These are phyloP conservation scores for Sinocyclocheilus anshuiensis DNA, from an alignment of 2,113 vertebrate species.

Conservation along the genomic window DNA sequence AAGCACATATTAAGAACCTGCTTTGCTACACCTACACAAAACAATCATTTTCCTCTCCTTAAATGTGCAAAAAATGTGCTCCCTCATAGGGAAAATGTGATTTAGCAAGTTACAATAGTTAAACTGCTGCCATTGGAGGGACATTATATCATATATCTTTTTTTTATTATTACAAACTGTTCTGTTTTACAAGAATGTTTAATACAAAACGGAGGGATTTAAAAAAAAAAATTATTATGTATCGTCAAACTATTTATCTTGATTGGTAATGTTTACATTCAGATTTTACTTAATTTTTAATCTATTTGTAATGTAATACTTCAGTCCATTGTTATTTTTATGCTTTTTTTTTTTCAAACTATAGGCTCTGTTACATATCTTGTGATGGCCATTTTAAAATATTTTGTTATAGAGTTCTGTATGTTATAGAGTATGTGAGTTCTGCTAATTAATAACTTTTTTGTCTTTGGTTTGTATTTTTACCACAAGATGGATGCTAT, in stretches of 20 bases:
- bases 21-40: slow-evolving; percentile 14
- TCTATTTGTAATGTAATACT: slow-evolving; percentile 38
- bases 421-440: slow-evolving; percentile 5
- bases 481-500: slow-evolving; percentile 44
- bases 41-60: not conserved
- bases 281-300: slow-evolving; percentile 39
- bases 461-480: slow-evolving; percentile 38
- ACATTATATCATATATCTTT: slow-evolving; percentile 23
- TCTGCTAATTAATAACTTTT: slow-evolving; percentile 38
- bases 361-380: slow-evolving; percentile 4
- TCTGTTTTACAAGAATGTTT: slow-evolving; percentile 1
- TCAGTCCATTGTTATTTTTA: not conserved
- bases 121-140: slow-evolving; percentile 38
- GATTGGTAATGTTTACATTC: slow-evolving; percentile 67
- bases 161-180: slow-evolving; percentile 3
- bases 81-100: slow-evolving; percentile 11
- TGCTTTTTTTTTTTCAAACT: slow-evolving; percentile 42
- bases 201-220: slow-evolving; percentile 10
- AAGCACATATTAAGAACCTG: slow-evolving; percentile 24
- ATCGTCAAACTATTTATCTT: slow-evolving; percentile 32
- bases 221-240: slow-evolving; percentile 29
- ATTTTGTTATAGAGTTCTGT: not conserved
- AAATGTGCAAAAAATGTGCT: not conserved
- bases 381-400: slow-evolving; percentile 33
- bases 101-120: slow-evolving; percentile 48